A percentile compares a stretch with the other conserved stretches of the same genome.
phyloP scores from a whole-genome alignment of 2,113 vertebrate species.

The Tympanuchus pallidicinctus region DNA sequence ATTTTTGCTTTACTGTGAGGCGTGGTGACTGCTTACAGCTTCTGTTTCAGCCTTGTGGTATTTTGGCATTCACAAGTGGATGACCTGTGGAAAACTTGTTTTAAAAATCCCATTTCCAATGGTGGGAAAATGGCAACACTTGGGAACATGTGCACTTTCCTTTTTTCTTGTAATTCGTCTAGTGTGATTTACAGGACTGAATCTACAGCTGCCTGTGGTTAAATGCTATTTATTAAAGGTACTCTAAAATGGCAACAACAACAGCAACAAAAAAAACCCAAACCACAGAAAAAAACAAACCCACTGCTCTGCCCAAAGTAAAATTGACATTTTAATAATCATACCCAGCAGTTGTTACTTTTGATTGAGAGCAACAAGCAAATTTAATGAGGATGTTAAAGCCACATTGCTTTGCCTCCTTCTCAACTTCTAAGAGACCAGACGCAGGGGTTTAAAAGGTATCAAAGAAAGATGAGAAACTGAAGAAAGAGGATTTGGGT shows the following conservation, averaged over 20 bases:
- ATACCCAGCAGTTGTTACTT: no score
- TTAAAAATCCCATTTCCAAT: not conserved
- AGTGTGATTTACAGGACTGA: not conserved
- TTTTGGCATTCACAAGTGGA: not conserved
- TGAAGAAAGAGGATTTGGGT: not conserved
- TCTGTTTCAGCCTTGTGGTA: not conserved
- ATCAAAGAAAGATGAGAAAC: not conserved
- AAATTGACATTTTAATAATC: not conserved
- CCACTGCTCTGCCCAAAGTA: not conserved
- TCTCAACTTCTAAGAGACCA: not conserved
- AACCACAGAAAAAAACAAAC: not conserved
- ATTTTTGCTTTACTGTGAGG: not conserved
- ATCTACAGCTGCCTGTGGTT: slow-evolving; percentile 6
- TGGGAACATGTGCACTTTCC: not conserved
- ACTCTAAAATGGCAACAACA: not conserved
- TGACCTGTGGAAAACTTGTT: not conserved
- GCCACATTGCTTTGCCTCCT: not conserved
- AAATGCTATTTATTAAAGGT: not conserved
- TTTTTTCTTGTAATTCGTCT: slow-evolving; percentile 11
- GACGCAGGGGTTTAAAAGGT: not conserved
- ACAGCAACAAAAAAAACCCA: not conserved
- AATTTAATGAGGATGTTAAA: not conserved
- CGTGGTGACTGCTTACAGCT: not conserved
- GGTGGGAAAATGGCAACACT: slow-evolving; percentile 10
- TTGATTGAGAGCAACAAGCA: not conserved